These are phyloP conservation scores for Thecocarcelia acutangulata DNA, from an alignment of 2,888 invertebrate genomes.

Conservation along the genomic window DNA sequence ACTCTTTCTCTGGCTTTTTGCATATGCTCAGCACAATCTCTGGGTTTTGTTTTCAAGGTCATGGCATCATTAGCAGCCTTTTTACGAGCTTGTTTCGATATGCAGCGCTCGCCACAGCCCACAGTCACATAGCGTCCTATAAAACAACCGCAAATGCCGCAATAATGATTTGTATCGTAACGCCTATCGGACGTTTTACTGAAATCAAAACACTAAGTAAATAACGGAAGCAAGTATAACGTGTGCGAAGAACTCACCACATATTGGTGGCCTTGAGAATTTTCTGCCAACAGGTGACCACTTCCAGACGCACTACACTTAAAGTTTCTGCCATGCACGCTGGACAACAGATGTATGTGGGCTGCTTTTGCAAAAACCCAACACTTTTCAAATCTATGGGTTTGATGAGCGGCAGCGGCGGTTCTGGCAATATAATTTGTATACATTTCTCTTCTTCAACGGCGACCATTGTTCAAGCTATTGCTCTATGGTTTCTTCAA, in stretches of 20 bases:
- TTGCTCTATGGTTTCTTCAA: constrained; percentile 4
- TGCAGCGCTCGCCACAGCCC: constrained; percentile 73
- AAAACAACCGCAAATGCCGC: constrained; percentile 78
- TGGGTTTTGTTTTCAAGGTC: constrained; percentile 74
- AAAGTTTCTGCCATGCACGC: constrained; percentile 75
- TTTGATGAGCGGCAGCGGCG: constrained; percentile 66
- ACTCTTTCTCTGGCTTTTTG: constrained; percentile 72
- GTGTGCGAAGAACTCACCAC: constrained; percentile 70
- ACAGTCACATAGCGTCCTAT: constrained; percentile 76
- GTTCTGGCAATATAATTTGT: constrained; percentile 45
- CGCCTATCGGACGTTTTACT: constrained; percentile 76
- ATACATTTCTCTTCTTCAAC: constrained; percentile 40
- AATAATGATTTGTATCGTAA: constrained; percentile 79
- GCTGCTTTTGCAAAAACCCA: constrained; percentile 73
- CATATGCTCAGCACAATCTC: constrained; percentile 75
- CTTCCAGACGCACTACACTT: constrained; percentile 75
- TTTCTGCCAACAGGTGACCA: constrained; percentile 76
- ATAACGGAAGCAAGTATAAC: background rate
- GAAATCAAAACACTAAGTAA: constrained; percentile 8
- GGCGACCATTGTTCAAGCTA: constrained; percentile 28
- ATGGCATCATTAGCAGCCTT: constrained; percentile 75
- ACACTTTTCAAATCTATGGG: constrained; percentile 71
- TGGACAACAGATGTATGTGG: constrained; percentile 77
- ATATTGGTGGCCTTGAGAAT: constrained; percentile 73
- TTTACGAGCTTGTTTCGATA: constrained; percentile 73